phyloP scores from a whole-genome alignment of 2,888 invertebrate genomes.

The Diplolepis rosae region DNA sequence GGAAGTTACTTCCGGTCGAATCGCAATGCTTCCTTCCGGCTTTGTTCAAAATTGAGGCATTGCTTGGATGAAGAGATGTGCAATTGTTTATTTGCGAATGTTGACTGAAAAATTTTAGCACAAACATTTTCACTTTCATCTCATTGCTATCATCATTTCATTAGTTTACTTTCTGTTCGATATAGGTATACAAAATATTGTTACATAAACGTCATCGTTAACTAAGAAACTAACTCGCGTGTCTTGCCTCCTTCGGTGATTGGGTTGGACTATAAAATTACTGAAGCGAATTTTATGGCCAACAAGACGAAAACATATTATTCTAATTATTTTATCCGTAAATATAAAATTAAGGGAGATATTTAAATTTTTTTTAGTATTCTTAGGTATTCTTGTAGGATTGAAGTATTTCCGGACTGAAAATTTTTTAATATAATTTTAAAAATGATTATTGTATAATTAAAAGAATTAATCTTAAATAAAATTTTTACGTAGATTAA shows the following conservation, averaged over 20 bases:
- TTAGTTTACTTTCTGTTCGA: not conserved
- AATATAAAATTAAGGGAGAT: not conserved
- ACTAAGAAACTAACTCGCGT: slow-evolving; percentile 28
- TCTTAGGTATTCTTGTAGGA: no score
- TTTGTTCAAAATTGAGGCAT: slow-evolving; percentile 50
- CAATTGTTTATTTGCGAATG: not conserved
- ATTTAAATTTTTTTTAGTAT: not conserved
- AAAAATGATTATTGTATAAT: no score
- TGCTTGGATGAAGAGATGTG: slow-evolving; percentile 14
- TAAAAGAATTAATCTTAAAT: no score
- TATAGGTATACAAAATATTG: not conserved
- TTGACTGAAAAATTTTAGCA: slow-evolving; percentile 1
- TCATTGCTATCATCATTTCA: slow-evolving; percentile 2
- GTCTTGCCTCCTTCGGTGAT: slow-evolving; percentile 23
- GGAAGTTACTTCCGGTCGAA: slow-evolving; percentile 62
- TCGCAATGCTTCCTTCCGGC: slow-evolving; percentile 60
- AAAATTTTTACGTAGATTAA: no score
- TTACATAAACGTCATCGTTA: slow-evolving; percentile 30
- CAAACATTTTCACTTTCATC: not conserved
- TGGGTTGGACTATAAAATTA: slow-evolving; percentile 16
- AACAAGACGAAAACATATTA: slow-evolving; percentile 9
- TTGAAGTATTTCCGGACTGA: no score
- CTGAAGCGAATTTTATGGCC: slow-evolving; percentile 11
- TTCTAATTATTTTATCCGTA: not conserved
- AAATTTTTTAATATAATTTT: no score